These are phyloP conservation scores for Poeciliopsis turrubarensis DNA, from an alignment of 2,113 vertebrate genomes.

Conservation along the genomic window DNA sequence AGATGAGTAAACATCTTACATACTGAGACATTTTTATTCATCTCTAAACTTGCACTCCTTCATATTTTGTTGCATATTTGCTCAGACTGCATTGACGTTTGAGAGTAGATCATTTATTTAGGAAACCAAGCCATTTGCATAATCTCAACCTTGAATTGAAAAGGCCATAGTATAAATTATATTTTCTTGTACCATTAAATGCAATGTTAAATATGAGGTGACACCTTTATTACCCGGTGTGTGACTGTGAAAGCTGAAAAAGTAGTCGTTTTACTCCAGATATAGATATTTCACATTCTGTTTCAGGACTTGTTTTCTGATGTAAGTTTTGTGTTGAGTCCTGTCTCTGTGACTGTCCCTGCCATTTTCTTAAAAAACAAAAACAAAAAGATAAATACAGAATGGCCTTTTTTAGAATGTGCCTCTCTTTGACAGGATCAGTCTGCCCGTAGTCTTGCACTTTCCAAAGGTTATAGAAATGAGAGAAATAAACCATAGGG, in stretches of 20 bases:
- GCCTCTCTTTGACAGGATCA: slow-evolving; percentile 78
- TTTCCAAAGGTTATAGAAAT: slow-evolving; percentile 45
- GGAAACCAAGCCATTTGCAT: slow-evolving; percentile 68
- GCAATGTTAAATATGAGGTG: slow-evolving; percentile 41
- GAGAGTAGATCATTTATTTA: slow-evolving; percentile 11
- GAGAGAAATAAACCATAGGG: slow-evolving; percentile 29
- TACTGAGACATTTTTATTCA: background rate
- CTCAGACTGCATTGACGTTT: slow-evolving; percentile 30
- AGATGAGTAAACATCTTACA: slow-evolving; percentile 1
- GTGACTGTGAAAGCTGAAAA: slow-evolving; percentile 34
- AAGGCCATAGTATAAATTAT: slow-evolving; percentile 67
- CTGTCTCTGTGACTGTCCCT: slow-evolving; percentile 63
- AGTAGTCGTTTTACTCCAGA: slow-evolving; percentile 41
- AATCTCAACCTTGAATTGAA: slow-evolving; percentile 49
- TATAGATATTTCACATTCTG: slow-evolving; percentile 27
- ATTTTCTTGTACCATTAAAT: slow-evolving; percentile 54
- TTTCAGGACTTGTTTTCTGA: slow-evolving; percentile 32
- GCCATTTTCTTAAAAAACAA: slow-evolving; percentile 24
- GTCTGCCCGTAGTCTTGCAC: slow-evolving; percentile 55
- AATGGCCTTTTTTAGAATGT: slow-evolving; percentile 80
- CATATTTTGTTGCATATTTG: slow-evolving; percentile 24
- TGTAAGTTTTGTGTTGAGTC: slow-evolving; percentile 51
- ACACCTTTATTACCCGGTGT: slow-evolving; percentile 31
- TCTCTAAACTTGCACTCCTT: background rate
- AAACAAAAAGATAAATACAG: slow-evolving; percentile 48